Percentiles rank a stretch among this genome's conserved stretches.
These are phyloP conservation scores for Dromaius novaehollandiae DNA, from an alignment of 2,113 vertebrate species.

Conservation along the genomic window DNA sequence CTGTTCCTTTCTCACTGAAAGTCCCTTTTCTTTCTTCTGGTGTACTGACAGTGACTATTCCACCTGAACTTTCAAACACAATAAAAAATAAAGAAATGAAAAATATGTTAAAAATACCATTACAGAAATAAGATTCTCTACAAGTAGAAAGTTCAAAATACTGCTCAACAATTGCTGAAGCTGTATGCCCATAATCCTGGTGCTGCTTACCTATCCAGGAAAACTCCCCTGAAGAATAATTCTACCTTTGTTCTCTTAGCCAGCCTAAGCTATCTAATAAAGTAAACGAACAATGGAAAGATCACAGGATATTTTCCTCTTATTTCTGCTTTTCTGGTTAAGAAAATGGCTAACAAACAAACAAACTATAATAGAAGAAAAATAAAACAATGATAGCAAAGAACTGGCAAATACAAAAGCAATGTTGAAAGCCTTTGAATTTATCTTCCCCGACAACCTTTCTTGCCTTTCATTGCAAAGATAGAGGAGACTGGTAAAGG, in stretches of 20 bases:
- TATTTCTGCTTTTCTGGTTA: not conserved
- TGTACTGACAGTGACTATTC: not conserved
- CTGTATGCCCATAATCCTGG: not conserved
- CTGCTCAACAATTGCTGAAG: not conserved
- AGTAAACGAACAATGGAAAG: not conserved
- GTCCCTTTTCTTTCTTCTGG: not conserved
- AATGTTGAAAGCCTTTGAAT: not conserved
- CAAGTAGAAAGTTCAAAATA: not conserved
- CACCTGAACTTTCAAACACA: not conserved
- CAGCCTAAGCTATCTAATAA: not conserved
- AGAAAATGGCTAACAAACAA: not conserved
- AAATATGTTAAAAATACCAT: not conserved
- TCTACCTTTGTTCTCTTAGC: not conserved
- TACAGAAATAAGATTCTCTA: not conserved
- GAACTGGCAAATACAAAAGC: not conserved
- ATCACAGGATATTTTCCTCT: rapidly evolving
- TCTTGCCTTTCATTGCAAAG: not conserved
- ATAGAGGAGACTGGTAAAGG: not conserved
- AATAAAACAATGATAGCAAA: not conserved
- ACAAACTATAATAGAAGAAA: not conserved
- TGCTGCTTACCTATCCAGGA: not conserved
- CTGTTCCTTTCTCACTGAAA: not conserved
- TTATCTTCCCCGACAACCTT: not conserved
- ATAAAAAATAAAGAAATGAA: not conserved
- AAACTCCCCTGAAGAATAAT: not conserved